phyloP scores from a whole-genome alignment of 2,797 vertebrate species.

The Prionace glauca region DNA sequence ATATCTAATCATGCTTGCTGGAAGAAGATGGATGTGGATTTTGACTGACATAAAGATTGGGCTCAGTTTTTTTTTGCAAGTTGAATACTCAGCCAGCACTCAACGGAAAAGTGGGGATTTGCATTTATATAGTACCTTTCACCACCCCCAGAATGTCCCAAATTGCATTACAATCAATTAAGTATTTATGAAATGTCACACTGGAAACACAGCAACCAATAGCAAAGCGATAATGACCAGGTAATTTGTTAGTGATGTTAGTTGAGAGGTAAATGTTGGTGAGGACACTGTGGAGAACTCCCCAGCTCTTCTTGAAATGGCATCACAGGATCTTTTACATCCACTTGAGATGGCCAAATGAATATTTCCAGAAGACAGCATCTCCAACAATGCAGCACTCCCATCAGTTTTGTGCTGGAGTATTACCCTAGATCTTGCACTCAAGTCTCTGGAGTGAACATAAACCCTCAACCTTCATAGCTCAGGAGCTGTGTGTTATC shows the following conservation, averaged over 20 bases:
- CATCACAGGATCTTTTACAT: neutral
- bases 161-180: neutral
- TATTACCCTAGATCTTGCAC: neutral
- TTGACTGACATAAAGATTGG: neutral
- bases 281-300: neutral
- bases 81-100: neutral
- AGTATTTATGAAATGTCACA: neutral
- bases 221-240: neutral
- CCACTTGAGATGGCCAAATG: neutral
- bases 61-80: neutral
- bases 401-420: neutral
- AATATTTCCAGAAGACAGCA: neutral
- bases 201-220: neutral
- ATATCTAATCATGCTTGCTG: neutral
- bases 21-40: neutral
- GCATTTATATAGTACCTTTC: neutral
- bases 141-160: neutral
- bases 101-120: neutral
- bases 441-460: neutral
- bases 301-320: neutral
- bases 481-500: neutral
- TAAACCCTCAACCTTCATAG: neutral
- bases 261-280: neutral
- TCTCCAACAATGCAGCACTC: neutral
- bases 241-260: neutral